These are phyloP conservation scores for Cepaea nemoralis DNA, from an alignment of 1,140 invertebrate species.

Conservation along the genomic window DNA sequence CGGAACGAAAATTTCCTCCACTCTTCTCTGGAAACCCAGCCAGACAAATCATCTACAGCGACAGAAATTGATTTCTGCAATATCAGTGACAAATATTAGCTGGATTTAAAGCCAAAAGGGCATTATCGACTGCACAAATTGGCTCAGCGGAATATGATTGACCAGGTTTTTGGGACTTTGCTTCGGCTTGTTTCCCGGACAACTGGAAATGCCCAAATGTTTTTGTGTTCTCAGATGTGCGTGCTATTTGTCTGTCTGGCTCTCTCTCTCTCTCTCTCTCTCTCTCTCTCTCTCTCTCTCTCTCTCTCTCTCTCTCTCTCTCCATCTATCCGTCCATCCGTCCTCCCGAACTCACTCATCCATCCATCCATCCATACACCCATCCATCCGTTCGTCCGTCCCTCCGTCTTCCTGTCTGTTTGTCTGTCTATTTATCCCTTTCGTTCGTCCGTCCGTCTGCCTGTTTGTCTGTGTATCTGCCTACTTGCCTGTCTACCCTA, in stretches of 20 bases:
- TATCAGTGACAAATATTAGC: background rate
- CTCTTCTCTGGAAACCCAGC: too few species aligned
- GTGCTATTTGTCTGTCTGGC: constrained; percentile 12
- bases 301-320: too few species aligned
- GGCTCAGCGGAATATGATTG: background rate
- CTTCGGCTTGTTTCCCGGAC: background rate
- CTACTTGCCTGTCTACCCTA: background rate
- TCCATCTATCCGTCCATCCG: too few species aligned
- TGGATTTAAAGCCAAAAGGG: background rate
- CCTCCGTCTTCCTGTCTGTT: background rate
- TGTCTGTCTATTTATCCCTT: background rate
- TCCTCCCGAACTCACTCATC: too few species aligned
- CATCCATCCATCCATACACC: too few species aligned
- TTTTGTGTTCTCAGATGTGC: too few species aligned
- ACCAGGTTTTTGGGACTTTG: background rate
- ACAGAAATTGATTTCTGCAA: background rate
- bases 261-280: too few species aligned
- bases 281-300: background rate
- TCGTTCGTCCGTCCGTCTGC: background rate
- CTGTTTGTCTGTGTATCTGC: background rate
- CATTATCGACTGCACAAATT: background rate
- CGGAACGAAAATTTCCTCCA: too few species aligned
- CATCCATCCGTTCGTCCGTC: too few species aligned
- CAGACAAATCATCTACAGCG: background rate
- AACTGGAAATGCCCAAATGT: too few species aligned